These are phyloP conservation scores for Microctonus brassicae DNA, from an alignment of 2,888 invertebrate genomes.

Conservation along the genomic window DNA sequence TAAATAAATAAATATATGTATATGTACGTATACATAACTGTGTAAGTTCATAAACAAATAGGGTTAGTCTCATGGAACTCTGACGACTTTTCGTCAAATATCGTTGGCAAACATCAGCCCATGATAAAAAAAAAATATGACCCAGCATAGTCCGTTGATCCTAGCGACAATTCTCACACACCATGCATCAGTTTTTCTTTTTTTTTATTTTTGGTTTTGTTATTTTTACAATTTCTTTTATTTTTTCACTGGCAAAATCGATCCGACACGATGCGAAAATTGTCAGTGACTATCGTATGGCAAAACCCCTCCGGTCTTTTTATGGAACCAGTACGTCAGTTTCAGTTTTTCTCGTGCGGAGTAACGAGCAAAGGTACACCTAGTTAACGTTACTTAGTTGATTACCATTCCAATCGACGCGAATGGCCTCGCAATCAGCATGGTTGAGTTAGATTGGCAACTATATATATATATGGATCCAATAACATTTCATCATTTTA, in stretches of 20 bases:
- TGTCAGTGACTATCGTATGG: slow-evolving; percentile 18
- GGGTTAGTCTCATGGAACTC: not conserved
- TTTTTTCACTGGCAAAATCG: slow-evolving; percentile 38
- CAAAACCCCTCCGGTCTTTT: slow-evolving; percentile 26
- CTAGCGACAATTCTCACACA: slow-evolving; percentile 28
- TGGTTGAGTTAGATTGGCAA: slow-evolving; percentile 21
- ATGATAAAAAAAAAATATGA: slow-evolving; percentile 24
- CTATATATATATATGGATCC: not conserved
- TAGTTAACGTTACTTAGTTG: slow-evolving; percentile 64
- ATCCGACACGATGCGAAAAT: slow-evolving; percentile 40
- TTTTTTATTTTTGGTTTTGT: slow-evolving; percentile 10
- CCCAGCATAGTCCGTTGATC: slow-evolving; percentile 27
- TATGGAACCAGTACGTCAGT: slow-evolving; percentile 49
- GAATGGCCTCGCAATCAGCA: slow-evolving; percentile 58
- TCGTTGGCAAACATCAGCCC: slow-evolving; percentile 37
- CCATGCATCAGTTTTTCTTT: not conserved
- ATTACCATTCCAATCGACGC: slow-evolving; percentile 63
- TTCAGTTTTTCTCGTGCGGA: slow-evolving; percentile 50
- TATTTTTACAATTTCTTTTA: slow-evolving; percentile 24
- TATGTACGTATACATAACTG: slow-evolving; percentile 14
- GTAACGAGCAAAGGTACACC: slow-evolving; percentile 63
- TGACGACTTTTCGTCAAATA: slow-evolving; percentile 27
- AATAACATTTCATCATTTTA: not conserved
- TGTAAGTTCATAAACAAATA: not conserved
- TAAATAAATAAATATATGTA: slow-evolving; percentile 52